Evolutionary conservation across 2,797 vertebrate species (phyloP).

Genomic region (Pangasius sanitwongsei): DNA sequence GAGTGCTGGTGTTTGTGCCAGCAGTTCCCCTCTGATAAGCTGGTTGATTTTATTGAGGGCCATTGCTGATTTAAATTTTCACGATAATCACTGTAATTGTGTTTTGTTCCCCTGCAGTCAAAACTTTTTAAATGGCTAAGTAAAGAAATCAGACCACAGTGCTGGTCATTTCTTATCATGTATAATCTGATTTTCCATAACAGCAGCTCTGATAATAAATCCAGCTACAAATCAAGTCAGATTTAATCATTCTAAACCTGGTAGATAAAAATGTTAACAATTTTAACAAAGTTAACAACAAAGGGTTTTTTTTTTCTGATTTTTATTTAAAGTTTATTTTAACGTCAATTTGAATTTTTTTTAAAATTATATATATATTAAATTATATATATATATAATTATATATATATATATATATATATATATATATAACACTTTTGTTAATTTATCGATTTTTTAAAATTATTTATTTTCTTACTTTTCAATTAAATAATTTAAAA

Average conservation of each 20-base stretch:
- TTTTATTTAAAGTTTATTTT: not conserved
- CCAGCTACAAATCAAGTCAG: not conserved
- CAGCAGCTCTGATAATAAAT: not conserved
- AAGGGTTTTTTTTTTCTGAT: not conserved
- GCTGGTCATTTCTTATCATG: not conserved
- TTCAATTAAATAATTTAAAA: not conserved
- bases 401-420: too few relatives aligned
- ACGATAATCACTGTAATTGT: not conserved
- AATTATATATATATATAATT: too few relatives aligned
- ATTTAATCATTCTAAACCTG: not conserved
- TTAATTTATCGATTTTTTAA: not conserved
- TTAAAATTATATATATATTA: too few relatives aligned
- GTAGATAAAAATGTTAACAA: too few relatives aligned
- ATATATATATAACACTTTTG: not conserved
- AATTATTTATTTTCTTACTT: too few relatives aligned
- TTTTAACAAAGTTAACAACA: too few relatives aligned
- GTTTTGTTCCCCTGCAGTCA: too few relatives aligned
- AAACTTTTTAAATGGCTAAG: not conserved
- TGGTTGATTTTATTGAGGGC: not conserved
- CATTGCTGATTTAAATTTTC: not conserved
- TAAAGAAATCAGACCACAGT: not conserved
- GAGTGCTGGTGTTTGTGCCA: not conserved
- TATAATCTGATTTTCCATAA: not conserved
- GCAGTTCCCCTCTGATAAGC: not conserved
- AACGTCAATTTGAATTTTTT: not conserved